A percentile compares a stretch with the other conserved stretches of the same genome.
Evolutionary conservation across 2,113 vertebrate genomes (phyloP).

Genomic region (Austrofundulus limnaeus): DNA sequence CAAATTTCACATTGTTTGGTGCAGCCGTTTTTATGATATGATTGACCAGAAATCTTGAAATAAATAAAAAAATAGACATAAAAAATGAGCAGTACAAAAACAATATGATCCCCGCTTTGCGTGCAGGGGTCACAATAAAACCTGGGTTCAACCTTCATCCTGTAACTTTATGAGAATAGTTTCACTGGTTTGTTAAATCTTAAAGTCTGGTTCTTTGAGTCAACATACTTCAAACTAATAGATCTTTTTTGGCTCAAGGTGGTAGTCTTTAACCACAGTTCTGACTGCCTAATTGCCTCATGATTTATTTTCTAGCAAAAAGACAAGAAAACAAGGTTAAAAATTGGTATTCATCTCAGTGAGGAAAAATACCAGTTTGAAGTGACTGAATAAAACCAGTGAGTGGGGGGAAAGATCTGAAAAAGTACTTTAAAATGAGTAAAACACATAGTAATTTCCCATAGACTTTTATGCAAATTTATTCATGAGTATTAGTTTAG

Average conservation of each 20-base stretch:
- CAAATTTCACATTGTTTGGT: too few species aligned
- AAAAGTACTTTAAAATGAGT: neutral
- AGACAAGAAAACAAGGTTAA: neutral
- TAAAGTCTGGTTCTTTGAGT: too few species aligned
- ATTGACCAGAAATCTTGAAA: too few species aligned
- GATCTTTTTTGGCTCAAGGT: neutral
- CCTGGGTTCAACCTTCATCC: too few species aligned
- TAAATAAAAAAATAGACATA: too few species aligned
- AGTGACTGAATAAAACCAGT: neutral
- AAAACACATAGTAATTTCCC: neutral
- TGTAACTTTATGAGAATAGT: too few species aligned
- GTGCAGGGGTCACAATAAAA: too few species aligned
- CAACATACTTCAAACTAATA: too few species aligned
- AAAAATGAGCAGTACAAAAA: too few species aligned
- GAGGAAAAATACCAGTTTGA: neutral
- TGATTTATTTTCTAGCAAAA: neutral
- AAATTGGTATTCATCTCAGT: neutral
- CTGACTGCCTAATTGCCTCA: neutral
- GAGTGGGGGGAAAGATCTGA: neutral
- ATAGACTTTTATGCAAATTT: slow-evolving; percentile 3
- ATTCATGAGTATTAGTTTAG: slow-evolving; percentile 25
- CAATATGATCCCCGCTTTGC: too few species aligned
- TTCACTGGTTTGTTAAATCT: too few species aligned
- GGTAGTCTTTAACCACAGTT: neutral
- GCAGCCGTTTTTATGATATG: too few species aligned